Conservation (phyloP, 2,888 invertebrate species). For the Microplitis deprimator region DNA sequence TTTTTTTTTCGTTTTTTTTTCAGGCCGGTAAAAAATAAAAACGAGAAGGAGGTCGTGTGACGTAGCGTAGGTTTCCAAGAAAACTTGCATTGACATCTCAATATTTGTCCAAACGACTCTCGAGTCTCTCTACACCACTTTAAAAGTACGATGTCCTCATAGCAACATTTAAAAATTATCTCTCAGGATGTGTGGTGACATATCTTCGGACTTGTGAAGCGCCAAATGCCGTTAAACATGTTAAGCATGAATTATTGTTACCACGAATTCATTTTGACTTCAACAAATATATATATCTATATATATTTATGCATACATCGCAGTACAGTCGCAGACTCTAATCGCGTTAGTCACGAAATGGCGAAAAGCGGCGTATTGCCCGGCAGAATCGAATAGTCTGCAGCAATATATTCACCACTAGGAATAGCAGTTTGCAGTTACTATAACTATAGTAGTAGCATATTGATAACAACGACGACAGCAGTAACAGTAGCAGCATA, state of each 20-base stretch:
- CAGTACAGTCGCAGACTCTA: slow-evolving; percentile 4
- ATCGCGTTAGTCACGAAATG: slow-evolving; percentile 33
- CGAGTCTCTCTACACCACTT: slow-evolving; percentile 11
- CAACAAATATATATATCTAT: background rate
- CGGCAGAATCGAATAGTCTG: slow-evolving; percentile 6
- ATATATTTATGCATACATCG: slow-evolving; percentile 1
- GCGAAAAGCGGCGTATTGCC: slow-evolving; percentile 10
- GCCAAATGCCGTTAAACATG: slow-evolving; percentile 26
- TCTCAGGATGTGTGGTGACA: background rate
- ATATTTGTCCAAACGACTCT: slow-evolving; percentile 43
- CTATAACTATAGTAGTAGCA: background rate
- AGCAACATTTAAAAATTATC: background rate
- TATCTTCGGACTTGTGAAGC: slow-evolving; percentile 54
- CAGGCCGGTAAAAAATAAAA: background rate
- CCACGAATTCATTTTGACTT: slow-evolving; percentile 17
- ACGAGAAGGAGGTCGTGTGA: slow-evolving; percentile 33
- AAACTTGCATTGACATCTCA: slow-evolving; percentile 39
- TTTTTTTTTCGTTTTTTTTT: background rate
- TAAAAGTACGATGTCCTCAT: slow-evolving; percentile 1
- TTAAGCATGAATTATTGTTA: slow-evolving; percentile 23
- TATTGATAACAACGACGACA: slow-evolving; percentile 4
- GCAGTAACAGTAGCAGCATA: background rate
- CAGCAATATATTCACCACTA: background rate
- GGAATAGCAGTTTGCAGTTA: background rate
- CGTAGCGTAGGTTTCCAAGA: slow-evolving; percentile 32